Evolutionary conservation across 30 jellyfish, hydroid and myxozoan species (phyloP), one percentile per base, ranked within the genome.

Genomic region (Cassiopea xamachana): DNA sequence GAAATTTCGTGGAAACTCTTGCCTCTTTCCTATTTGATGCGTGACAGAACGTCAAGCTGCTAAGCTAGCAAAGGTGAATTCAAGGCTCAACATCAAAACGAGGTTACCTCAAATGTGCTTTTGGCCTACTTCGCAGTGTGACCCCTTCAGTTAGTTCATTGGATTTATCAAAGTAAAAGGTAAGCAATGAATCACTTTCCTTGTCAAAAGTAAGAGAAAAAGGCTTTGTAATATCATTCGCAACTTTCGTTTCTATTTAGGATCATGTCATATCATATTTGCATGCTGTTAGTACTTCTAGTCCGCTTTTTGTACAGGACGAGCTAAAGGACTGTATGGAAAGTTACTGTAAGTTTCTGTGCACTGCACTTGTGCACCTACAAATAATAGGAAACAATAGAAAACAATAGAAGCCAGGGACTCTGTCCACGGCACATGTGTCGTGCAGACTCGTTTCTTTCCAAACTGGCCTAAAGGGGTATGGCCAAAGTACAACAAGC

Each of bases 1-100:
- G 64, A 55, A 55, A 55, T 55, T 55, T 55, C 12, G 64, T 55
- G 64, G 64, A 55, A 55, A 55, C 64, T 55, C 64, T 55, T 6
- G 64, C 64, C 64, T 55, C 64, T 10, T 55, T 55, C 64, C 7
- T 55, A 0, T 55, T 55, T 55, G 64, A 55, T 55, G 64, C 64
- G 64, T 55, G 64, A 0, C 64, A 55, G 12, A 55, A 55, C 64
- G 64, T 55, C 64, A 55, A 55, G 64, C 64, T 55, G 64, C 64
- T 55, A 55, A 55, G 64, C 64, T 55, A 55, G 64, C 64, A 55
- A 55, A 55, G 64, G 64, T 55, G 64, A 55, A 55, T 55, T 55
- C 60, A 15, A 74, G 70, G 60, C 83, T 74, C 60, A 14, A 74
- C 83, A 74, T 74, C 83, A 74, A 74, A 74, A 16, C 55, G 83